phyloP scores from a whole-genome alignment of 2,797 vertebrate species.

The Pogonophryne albipinna region DNA sequence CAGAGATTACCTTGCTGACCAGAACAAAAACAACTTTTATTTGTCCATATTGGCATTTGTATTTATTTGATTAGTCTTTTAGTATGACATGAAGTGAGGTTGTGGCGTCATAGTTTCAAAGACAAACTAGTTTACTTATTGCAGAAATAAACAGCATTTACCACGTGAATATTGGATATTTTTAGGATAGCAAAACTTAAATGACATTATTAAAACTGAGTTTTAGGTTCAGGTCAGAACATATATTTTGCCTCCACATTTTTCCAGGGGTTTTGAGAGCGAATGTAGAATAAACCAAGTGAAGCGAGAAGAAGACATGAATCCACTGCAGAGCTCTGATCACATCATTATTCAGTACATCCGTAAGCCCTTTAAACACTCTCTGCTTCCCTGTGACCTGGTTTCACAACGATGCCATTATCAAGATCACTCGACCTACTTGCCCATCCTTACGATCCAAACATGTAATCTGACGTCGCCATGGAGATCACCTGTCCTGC shows the following conservation, averaged over 20 bases:
- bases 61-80: no score
- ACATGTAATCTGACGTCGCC: conserved; percentile 52
- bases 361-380: conserved; percentile 22
- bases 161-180: not conserved
- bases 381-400: conserved; percentile 56
- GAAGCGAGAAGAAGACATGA: not conserved
- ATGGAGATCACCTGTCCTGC: conserved; percentile 55
- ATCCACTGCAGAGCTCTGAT: conserved; percentile 4
- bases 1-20: not conserved
- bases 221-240: not conserved
- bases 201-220: not conserved
- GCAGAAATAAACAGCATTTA: not conserved
- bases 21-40: not conserved
- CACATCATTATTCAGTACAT: conserved; percentile 28
- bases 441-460: conserved; percentile 56
- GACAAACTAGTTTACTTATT: not conserved
- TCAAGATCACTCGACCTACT: conserved; percentile 59
- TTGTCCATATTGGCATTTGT: not conserved
- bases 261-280: not conserved
- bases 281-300: not conserved
- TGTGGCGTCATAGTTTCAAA: not conserved
- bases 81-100: not conserved
- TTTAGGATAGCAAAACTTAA: not conserved
- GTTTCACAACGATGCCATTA: conserved; percentile 55
- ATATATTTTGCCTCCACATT: not conserved